phyloP scores from a whole-genome alignment of 2,113 vertebrate genomes.

The Corythornis vintsioides region DNA sequence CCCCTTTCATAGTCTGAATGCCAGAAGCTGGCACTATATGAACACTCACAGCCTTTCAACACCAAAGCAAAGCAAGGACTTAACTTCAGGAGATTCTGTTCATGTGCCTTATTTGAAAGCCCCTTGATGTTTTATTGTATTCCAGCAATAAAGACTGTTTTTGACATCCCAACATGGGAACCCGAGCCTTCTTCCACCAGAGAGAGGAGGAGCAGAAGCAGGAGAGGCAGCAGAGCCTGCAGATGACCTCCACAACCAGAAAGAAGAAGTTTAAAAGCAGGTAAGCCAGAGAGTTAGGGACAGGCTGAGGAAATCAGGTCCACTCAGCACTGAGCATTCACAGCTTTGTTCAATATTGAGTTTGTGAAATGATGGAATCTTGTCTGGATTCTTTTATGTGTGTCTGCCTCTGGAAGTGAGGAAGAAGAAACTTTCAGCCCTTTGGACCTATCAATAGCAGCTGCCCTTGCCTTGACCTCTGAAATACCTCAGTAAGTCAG shows the following conservation, averaged over 20 bases:
- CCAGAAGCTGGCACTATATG: neutral
- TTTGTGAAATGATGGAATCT: neutral
- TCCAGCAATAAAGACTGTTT: neutral
- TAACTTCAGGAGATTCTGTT: neutral
- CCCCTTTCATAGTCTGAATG: neutral
- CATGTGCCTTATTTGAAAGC: neutral
- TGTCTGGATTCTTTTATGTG: conserved; percentile 26
- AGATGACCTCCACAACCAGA: conserved; percentile 68
- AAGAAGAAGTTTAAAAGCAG: conserved; percentile 77
- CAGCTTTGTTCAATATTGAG: neutral
- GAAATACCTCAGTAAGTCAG: conserved; percentile 65
- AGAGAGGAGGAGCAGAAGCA: conserved; percentile 74
- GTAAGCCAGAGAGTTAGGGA: conserved; percentile 7
- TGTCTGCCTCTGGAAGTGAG: conserved; percentile 61
- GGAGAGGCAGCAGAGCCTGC: conserved; percentile 69
- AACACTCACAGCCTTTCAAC: neutral
- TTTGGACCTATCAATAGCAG: conserved; percentile 73
- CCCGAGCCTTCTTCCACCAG: conserved; percentile 57
- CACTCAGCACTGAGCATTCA: neutral
- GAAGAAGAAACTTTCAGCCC: conserved; percentile 74
- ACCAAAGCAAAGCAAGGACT: neutral
- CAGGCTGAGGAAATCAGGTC: neutral
- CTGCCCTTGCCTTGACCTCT: conserved; percentile 73
- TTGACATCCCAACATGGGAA: conserved; percentile 51
- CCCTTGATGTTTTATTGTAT: neutral